These are phyloP conservation scores for Zosterops lateralis DNA, from an alignment of 2,113 vertebrate species.

Conservation along the genomic window DNA sequence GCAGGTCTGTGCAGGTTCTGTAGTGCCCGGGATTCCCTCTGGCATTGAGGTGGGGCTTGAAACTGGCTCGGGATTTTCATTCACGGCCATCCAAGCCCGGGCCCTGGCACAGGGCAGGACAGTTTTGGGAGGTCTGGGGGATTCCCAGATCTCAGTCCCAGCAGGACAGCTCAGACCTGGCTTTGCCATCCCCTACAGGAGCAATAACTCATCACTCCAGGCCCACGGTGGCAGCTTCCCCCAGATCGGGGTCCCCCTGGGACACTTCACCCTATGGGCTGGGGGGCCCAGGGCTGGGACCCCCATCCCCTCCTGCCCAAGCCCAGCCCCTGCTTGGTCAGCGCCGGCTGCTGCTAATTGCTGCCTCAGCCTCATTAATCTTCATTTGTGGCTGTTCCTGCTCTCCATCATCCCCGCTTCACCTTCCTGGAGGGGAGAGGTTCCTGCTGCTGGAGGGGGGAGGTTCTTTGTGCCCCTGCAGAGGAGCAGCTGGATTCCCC, in stretches of 20 bases:
- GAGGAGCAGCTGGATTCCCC: neutral
- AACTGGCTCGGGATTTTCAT: neutral
- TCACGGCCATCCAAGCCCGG: neutral
- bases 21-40: rapidly evolving
- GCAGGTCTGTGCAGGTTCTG: rapidly evolving
- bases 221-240: rapidly evolving
- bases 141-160: neutral
- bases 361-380: slow-evolving; percentile 51
- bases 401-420: neutral
- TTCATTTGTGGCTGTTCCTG: slow-evolving; percentile 7
- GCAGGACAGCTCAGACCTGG: neutral
- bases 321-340: neutral
- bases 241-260: rapidly evolving
- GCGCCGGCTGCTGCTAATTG: neutral
- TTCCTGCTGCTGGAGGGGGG: neutral
- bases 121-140: rapidly evolving
- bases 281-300: rapidly evolving
- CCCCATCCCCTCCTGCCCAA: rapidly evolving
- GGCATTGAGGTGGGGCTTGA: neutral
- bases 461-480: neutral
- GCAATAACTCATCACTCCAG: rapidly evolving
- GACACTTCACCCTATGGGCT: neutral
- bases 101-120: rapidly evolving
- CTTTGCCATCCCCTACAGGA: neutral
- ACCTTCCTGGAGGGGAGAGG: neutral